A percentile compares a stretch with the other conserved stretches of the same genome.
Evolutionary conservation across 2,797 vertebrate genomes (phyloP).

Genomic region (Pampus argenteus): DNA sequence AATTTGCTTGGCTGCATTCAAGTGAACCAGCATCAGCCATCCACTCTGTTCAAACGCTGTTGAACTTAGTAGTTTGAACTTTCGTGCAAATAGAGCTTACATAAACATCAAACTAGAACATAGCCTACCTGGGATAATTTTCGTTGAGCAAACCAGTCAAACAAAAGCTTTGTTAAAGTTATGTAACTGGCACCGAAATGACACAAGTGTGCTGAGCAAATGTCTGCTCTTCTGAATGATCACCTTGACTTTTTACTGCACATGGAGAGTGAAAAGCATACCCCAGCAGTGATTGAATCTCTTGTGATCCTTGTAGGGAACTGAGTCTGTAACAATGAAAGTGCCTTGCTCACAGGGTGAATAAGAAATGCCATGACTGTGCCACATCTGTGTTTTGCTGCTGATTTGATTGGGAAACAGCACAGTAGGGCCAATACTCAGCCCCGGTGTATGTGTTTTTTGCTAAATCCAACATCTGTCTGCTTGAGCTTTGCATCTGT

Average conservation of each 20-base stretch:
- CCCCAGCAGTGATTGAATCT: too few relatives aligned
- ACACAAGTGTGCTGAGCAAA: conserved; percentile 14
- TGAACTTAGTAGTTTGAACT: conserved; percentile 33
- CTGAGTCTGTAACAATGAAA: not conserved
- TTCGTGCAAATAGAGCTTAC: conserved; percentile 51
- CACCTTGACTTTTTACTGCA: not conserved
- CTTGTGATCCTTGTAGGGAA: not conserved
- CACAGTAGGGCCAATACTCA: conserved; percentile 29
- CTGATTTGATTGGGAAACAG: conserved; percentile 12
- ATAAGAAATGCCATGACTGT: not conserved
- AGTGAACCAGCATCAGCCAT: not conserved
- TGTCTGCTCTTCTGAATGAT: conserved; percentile 10
- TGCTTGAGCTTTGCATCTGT: conserved; percentile 39
- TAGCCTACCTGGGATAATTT: conserved; percentile 37
- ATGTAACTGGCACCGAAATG: conserved; percentile 45
- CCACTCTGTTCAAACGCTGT: conserved; percentile 41
- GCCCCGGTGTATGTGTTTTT: conserved; percentile 53
- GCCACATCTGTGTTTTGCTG: conserved; percentile 66
- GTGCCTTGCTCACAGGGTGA: not conserved
- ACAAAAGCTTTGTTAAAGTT: conserved; percentile 58
- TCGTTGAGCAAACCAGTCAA: conserved; percentile 53
- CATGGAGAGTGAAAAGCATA: not conserved
- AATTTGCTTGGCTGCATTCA: not conserved
- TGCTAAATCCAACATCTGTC: conserved; percentile 62
- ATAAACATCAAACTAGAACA: conserved; percentile 51